Percentiles rank a stretch among this genome's conserved stretches.
Evolutionary conservation across 2,113 vertebrate species (phyloP).

Genomic region (Propithecus coquereli): DNA sequence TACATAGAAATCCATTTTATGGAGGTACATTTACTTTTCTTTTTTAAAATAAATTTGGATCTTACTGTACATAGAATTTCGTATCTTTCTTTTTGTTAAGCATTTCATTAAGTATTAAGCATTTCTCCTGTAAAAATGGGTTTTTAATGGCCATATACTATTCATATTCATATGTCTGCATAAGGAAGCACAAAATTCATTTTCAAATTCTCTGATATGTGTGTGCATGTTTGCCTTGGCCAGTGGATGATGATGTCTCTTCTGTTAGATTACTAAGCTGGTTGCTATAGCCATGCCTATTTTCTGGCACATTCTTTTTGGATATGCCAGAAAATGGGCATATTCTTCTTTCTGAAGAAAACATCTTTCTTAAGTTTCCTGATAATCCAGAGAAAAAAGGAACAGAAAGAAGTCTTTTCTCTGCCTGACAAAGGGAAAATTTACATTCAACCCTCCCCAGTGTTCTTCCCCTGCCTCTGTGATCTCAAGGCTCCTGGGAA

Average conservation of each 20-base stretch:
- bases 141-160: background rate
- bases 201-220: background rate
- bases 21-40: background rate
- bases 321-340: no score
- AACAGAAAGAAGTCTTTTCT: background rate
- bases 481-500: background rate
- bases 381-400: background rate
- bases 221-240: background rate
- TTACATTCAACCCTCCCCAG: background rate
- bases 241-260: background rate
- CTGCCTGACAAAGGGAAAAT: background rate
- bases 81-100: background rate
- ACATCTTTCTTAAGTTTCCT: background rate
- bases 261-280: background rate
- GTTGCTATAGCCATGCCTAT: background rate
- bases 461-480: background rate
- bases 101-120: background rate
- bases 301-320: background rate
- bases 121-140: background rate
- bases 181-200: background rate
- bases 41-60: background rate
- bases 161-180: background rate
- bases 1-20: background rate
- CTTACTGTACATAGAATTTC: background rate
- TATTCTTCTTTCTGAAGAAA: no score